phyloP scores from a whole-genome alignment of 2,888 invertebrate genomes.

The Plagodis pulveraria region DNA sequence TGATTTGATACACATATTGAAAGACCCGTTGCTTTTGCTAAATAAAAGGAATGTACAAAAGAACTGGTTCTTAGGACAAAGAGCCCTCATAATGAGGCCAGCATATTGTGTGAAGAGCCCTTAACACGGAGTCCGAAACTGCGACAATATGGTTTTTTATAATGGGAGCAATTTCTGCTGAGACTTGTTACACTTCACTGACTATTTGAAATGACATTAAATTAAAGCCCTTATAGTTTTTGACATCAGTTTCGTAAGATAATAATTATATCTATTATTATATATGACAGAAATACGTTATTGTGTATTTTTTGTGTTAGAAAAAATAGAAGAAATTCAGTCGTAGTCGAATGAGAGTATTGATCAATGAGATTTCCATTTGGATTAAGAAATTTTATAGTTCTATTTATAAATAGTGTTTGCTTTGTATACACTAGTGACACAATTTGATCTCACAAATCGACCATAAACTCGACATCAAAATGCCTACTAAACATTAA shows the following conservation, averaged over 20 bases:
- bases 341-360: too few species aligned
- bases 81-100: conserved; percentile 82
- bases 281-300: too few species aligned
- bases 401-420: too few species aligned
- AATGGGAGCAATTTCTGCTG: conserved; percentile 58
- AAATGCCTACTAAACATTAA: too few species aligned
- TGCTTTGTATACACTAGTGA: too few species aligned
- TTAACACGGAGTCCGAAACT: conserved; percentile 68
- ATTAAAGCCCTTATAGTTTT: conserved; percentile 35
- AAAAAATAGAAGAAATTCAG: too few species aligned
- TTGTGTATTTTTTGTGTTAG: too few species aligned
- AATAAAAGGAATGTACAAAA: conserved; percentile 68
- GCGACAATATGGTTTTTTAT: conserved; percentile 76
- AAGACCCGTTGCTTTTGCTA: conserved; percentile 70
- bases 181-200: conserved; percentile 49
- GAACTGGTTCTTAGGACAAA: conserved; percentile 84
- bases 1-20: conserved; percentile 82
- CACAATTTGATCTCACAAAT: too few species aligned
- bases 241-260: conserved; percentile 13
- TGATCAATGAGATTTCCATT: too few species aligned
- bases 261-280: not conserved
- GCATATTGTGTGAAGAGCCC: conserved; percentile 80
- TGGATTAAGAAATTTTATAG: too few species aligned
- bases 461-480: too few species aligned
- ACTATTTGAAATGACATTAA: conserved; percentile 40